phyloP scores from a whole-genome alignment of 2,888 invertebrate species.

The Drosophila falleni region DNA sequence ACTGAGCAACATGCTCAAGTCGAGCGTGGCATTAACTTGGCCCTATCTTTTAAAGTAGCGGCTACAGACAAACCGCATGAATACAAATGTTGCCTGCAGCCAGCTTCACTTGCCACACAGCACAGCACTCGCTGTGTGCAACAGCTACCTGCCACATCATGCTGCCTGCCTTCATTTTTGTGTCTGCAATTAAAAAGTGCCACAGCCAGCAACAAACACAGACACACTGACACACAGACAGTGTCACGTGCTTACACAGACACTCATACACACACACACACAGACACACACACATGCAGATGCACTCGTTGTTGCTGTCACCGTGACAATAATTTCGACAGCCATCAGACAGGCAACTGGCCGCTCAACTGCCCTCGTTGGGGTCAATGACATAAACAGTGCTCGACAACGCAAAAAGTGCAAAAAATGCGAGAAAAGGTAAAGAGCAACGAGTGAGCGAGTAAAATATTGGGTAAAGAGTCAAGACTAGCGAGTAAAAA shows the following conservation, averaged over 20 bases:
- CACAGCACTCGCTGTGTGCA: conserved; percentile 1
- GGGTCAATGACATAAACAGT: conserved; percentile 56
- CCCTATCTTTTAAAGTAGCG: conserved; percentile 56
- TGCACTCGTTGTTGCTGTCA: conserved; percentile 39
- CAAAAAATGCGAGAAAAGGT: neutral
- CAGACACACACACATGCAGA: conserved; percentile 17
- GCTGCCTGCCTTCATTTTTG: neutral
- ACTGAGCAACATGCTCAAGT: conserved; percentile 44
- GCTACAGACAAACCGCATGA: conserved; percentile 36
- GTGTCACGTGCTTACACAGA: conserved; percentile 17
- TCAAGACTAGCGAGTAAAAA: too few species aligned
- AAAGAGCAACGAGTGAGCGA: conserved; percentile 16
- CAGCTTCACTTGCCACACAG: conserved; percentile 30
- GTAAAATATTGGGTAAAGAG: neutral
- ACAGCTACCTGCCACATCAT: conserved; percentile 16
- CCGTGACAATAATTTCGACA: conserved; percentile 64
- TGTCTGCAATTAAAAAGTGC: conserved; percentile 53
- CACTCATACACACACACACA: conserved; percentile 12
- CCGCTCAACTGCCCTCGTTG: neutral
- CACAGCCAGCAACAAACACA: conserved; percentile 30
- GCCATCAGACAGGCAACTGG: conserved; percentile 28
- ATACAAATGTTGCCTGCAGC: conserved; percentile 55
- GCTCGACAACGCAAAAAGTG: conserved; percentile 11
- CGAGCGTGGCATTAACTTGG: conserved; percentile 59
- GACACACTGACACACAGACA: conserved; percentile 16